Base-by-base conservation (phyloP, 2,888 invertebrate genomes). In the Bugulina stolonifera region DNA sequence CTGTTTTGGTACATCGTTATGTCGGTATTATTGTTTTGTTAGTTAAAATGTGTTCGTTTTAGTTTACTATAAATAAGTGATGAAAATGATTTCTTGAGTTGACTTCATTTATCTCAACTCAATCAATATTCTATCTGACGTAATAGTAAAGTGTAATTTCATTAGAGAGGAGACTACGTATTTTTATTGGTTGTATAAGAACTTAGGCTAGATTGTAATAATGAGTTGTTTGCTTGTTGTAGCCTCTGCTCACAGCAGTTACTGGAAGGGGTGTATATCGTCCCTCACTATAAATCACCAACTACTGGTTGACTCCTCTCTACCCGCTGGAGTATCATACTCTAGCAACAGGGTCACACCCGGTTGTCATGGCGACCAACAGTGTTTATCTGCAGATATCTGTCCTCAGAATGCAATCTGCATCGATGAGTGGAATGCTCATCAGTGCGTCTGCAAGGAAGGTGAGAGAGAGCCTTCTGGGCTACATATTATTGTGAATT, bases 321-420 rank as follows among this genome's bases (percentile, higher is more conserved):
- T 25, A 14, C 55, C 55, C 25, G 3, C 22, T 23, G 55, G 14
- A 18, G 22, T 55, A 3, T 23, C 22, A 25, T 25, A 55, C n/a
- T 23, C 55, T 23, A 55, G 55, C 25, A 18, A 23, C 14, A 18
- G 25, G 5, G 55, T 55, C n/a, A 25, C 25, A 18, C 3, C 55
- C n/a, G 55, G 55, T 55, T 55, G 55, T 23, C 55, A 55, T 55
- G 55, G 55, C 3, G 55, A 55, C 25, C n/a, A n/a, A 23, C 55
- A 55, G 55, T 55, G 55, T 55, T 23, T 25, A 18, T 55, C 55
- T 23, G 55, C 55, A 55, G 55, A 5, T 23, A 25, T 23, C 5
- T 55, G 55, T 25, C 55, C 55, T 55, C 10, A 23, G 5, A 55
- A 55, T 55, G 55, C 55, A n/a, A n/a, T 14, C 55, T 55, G 55